Evolutionary conservation across 2,888 invertebrate species (phyloP).

Genomic region (Eupsilia transversa): DNA sequence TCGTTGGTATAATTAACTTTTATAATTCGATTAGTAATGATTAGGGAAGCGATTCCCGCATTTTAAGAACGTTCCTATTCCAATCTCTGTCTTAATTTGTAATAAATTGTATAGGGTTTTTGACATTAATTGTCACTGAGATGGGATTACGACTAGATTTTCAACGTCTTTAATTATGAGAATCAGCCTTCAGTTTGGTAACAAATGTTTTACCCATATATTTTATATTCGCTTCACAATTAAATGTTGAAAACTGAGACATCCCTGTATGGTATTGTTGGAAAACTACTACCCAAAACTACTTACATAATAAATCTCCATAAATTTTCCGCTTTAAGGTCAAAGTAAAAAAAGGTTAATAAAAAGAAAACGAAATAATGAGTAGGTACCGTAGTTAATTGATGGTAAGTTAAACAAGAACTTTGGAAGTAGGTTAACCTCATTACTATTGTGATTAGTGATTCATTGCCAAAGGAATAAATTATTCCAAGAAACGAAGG

Average conservation of each 20-base stretch:
- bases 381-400: background rate
- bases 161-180: background rate
- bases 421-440: slow-evolving; percentile 9
- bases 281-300: background rate
- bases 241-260: background rate
- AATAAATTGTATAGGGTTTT: background rate
- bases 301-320: background rate
- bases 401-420: slow-evolving; percentile 8
- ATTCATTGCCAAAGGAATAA: slow-evolving; percentile 36
- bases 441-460: slow-evolving; percentile 26
- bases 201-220: background rate
- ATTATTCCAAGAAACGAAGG: slow-evolving; percentile 36
- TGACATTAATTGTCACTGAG: background rate
- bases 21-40: background rate
- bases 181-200: too few relatives aligned
- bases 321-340: background rate
- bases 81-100: background rate
- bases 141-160: too few relatives aligned
- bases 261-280: background rate
- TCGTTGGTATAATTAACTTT: slow-evolving; percentile 1
- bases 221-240: background rate
- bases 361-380: background rate
- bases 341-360: background rate
- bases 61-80: too few relatives aligned
- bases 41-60: too few relatives aligned